Base-by-base conservation (phyloP, 2,888 invertebrate genomes). In the Xanthorhoe spadicearia region DNA sequence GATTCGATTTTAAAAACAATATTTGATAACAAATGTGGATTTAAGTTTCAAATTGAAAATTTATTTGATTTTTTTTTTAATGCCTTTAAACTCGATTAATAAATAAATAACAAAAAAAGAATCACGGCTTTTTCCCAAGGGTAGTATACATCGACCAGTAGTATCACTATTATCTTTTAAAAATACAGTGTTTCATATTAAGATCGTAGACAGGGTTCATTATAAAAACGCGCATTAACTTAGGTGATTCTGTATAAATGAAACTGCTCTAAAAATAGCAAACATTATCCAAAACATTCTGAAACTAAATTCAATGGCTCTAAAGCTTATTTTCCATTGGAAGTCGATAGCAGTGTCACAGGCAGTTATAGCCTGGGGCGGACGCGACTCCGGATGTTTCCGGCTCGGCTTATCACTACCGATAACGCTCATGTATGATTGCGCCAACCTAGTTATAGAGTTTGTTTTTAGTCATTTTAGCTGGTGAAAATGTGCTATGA, bases 331-430 rank as follows among this genome's bases (percentile, higher is more conserved):
- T 66, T 66, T 62, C 32, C 13, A 59, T 46, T 32, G 13, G 23
- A 58, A 19, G 32, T 17, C 4, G 9, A 55, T 55, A 51, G 9
- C n/a, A 4, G 62, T 62, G 59, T 51, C 13, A 58, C 53, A 62
- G 58, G 48, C 28, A n/a, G 54, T 58, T 67, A 57, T 57, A 68
- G 64, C 57, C 51, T 38, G 64, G 46, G 78, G 83, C 73, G 82
- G 83, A 76, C 76, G 81, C 75, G 80, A 84, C 83, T 79, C 78
- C 78, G 74, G 77, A 77, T 80, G 81, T 80, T 86, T 88, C 89
- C 86, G 87, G 85, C 74, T 70, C 76, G 79, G 86, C 90, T 90
- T 92, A 92, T 92, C 92, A 85, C 76, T 7, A 74, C 74, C 85
- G 91, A 92, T 92, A 91, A 87, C 86, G 79, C 83, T 38, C 74